Evolutionary conservation across 2,113 vertebrate species (phyloP), one percentile per base, ranked within the genome.

Genomic region (Myotis lucifugus): DNA sequence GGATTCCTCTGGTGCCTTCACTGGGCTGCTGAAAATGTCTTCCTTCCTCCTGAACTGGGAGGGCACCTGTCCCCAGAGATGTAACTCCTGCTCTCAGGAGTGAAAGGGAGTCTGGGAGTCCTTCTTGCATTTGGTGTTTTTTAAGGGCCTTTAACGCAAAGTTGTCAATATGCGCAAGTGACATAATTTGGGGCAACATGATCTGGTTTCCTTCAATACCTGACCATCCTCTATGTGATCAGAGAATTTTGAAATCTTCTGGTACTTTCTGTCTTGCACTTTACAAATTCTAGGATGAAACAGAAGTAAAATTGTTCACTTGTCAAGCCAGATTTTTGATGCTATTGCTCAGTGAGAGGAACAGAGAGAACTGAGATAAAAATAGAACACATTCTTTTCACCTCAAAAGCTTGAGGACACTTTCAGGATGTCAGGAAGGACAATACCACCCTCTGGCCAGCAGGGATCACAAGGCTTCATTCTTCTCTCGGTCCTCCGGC

Each of bases 341-440:
- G 37, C n/a, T 66, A 7, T 90, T 84, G 56, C 94, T 91, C 66
- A 25, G 1, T 32, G 95, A 89, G 21, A 79, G 46, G 77, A 64
- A 83, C 64, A 78, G 72, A 61, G 84, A 29, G 78, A 18, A 23
- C 67, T 42, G 74, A 94, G 77, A 95, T 82, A 77, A 95, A 95
- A 96, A 90, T 40, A 11, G 34, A 79, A 74, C 54, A 37, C 40
- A 19, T 73, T 96, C 54, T 88, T 86, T 91, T 93, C 50, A 78
- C 12, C 64, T 96, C 72, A 85, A 59, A 92, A 83, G 78, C 64
- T 12, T 29, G 32, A 93, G 73, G 23, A 4, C 56, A 27, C 56
- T 61, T 61, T 61, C 23, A 18, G 21, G 54, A 29, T 59, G 90
- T 95, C 77, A 69, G 9, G 78, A 86, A 94, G 59, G 72, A 87